Evolutionary conservation across 2,113 vertebrate species (phyloP).

Genomic region (Himantopus leucocephalus): DNA sequence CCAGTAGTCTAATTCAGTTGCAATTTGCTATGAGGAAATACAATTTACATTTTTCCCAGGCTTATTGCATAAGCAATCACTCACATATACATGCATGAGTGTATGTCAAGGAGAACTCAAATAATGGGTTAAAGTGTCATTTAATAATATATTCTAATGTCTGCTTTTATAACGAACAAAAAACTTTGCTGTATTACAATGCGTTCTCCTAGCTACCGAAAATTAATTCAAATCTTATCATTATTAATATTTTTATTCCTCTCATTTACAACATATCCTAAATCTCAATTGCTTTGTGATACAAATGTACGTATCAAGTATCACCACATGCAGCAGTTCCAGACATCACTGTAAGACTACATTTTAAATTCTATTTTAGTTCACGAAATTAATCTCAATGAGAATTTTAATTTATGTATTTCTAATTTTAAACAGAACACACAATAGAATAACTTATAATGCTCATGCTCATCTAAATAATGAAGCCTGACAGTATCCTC

Average conservation of each 20-base stretch:
- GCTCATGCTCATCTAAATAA: slow-evolving; percentile 68
- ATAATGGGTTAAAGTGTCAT: slow-evolving; percentile 64
- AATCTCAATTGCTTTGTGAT: slow-evolving; percentile 41
- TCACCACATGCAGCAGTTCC: not conserved
- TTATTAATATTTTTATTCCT: slow-evolving; percentile 14
- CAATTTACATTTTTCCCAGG: slow-evolving; percentile 76
- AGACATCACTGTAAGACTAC: not conserved
- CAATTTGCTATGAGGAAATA: slow-evolving; percentile 76
- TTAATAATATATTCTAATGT: slow-evolving; percentile 35
- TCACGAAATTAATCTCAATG: slow-evolving; percentile 55
- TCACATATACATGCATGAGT: slow-evolving; percentile 28
- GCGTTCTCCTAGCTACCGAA: not conserved
- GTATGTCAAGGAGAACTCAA: slow-evolving; percentile 55
- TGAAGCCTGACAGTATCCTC: slow-evolving; percentile 48
- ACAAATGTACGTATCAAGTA: slow-evolving; percentile 25
- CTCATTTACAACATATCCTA: not conserved
- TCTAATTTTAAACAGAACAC: slow-evolving; percentile 59
- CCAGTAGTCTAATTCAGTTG: slow-evolving; percentile 77
- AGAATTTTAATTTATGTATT: slow-evolving; percentile 60
- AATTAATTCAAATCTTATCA: slow-evolving; percentile 4
- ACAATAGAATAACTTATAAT: slow-evolving; percentile 51
- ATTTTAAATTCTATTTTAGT: slow-evolving; percentile 23
- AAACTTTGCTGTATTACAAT: slow-evolving; percentile 3
- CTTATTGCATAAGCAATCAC: slow-evolving; percentile 66
- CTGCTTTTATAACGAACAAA: slow-evolving; percentile 8